Percentiles rank a stretch among this genome's conserved stretches.
Conservation (phyloP, 2,888 invertebrate species). For the Cynaeus angustus region DNA sequence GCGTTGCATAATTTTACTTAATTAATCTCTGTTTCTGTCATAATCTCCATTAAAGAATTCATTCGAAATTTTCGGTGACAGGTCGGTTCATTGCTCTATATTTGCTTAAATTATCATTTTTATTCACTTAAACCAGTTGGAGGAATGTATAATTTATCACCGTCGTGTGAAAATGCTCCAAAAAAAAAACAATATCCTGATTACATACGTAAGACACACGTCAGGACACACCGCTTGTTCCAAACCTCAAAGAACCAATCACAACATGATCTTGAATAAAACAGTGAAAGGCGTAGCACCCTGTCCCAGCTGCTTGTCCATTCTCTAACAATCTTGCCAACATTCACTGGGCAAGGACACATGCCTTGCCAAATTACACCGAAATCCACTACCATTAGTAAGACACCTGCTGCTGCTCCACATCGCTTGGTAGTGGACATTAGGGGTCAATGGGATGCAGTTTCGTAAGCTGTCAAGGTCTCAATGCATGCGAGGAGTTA, state of each 20-base stretch:
- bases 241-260: conserved; percentile 45
- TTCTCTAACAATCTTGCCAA: conserved; percentile 47
- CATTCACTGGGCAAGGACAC: conserved; percentile 49
- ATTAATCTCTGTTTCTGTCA: conserved; percentile 13
- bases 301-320: conserved; percentile 29
- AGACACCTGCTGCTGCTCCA: conserved; percentile 42
- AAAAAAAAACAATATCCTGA: conserved; percentile 28
- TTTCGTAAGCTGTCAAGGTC: conserved; percentile 38
- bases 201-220: conserved; percentile 44
- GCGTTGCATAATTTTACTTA: conserved; percentile 7
- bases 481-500: not conserved
- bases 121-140: conserved; percentile 22
- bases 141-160: conserved; percentile 24
- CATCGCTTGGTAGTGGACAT: conserved; percentile 27
- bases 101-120: conserved; percentile 36
- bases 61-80: conserved; percentile 27
- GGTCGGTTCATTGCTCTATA: conserved; percentile 38
- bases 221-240: conserved; percentile 47
- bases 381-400: conserved; percentile 26
- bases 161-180: conserved; percentile 12
- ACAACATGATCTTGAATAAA: conserved; percentile 44
- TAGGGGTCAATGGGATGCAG: conserved; percentile 40
- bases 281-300: conserved; percentile 47
- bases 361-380: conserved; percentile 46
- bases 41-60: conserved; percentile 11